Evolutionary conservation across 2,888 invertebrate genomes (phyloP).

Genomic region (Cancer borealis): DNA sequence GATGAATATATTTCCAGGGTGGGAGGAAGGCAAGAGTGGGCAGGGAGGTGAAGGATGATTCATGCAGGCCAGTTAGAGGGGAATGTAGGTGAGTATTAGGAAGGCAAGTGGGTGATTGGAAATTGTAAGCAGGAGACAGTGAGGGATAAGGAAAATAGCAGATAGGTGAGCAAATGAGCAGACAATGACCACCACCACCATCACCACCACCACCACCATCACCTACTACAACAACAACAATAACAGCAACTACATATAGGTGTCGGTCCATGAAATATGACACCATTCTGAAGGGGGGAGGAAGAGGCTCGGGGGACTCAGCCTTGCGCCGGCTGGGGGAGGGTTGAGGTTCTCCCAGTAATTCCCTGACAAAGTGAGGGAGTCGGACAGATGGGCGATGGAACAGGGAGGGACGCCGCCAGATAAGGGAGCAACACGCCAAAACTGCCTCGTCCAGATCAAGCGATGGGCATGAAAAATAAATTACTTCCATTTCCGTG

Average conservation of each 20-base stretch:
- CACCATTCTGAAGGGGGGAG: neutral
- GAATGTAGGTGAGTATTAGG: neutral
- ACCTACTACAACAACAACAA: neutral
- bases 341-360: neutral
- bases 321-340: neutral
- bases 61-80: neutral
- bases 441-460: neutral
- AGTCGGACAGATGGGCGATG: constrained; percentile 1
- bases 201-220: neutral
- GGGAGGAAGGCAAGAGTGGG: neutral
- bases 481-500: neutral
- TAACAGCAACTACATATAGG: neutral
- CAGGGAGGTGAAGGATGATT: neutral
- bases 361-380: neutral
- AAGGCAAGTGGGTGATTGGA: neutral
- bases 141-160: neutral
- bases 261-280: neutral
- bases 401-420: neutral
- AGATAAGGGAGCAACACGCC: constrained; percentile 4
- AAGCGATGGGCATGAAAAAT: neutral
- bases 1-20: neutral
- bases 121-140: neutral
- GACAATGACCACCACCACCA: neutral
- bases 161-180: neutral
- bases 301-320: neutral